Conservation (phyloP, 2,113 vertebrate genomes). For the Erythrocercus mccallii region DNA sequence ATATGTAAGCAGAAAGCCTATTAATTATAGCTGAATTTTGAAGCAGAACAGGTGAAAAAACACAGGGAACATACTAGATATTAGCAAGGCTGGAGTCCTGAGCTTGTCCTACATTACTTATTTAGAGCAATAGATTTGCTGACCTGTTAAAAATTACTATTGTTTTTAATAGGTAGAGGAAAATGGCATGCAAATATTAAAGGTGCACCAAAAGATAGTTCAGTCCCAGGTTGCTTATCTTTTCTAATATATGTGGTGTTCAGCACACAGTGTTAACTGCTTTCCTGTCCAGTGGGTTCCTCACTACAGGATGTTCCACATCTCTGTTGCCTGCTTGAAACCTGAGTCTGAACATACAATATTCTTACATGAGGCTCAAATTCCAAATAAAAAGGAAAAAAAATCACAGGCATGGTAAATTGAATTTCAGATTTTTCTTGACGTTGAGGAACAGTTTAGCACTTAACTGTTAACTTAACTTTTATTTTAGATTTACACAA, state of each 20-base stretch:
- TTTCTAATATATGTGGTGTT: neutral
- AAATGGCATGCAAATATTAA: neutral
- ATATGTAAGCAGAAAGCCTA: constrained; percentile 72
- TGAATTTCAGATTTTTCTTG: neutral
- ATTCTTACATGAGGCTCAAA: neutral
- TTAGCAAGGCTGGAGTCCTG: neutral
- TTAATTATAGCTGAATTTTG: neutral
- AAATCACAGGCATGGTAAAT: neutral
- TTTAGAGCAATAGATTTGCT: neutral
- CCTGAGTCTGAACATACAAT: neutral
- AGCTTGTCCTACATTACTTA: neutral
- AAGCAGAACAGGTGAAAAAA: neutral
- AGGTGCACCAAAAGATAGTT: neutral
- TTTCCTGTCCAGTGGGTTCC: neutral
- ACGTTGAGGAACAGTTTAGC: neutral
- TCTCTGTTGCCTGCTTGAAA: neutral
- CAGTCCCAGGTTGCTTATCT: neutral
- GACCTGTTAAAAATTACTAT: neutral
- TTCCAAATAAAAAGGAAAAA: neutral
- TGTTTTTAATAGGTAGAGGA: neutral
- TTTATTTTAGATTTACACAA: constrained; percentile 68
- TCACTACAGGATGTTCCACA: neutral
- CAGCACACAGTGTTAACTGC: neutral
- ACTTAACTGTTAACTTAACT: neutral
- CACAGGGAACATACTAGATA: neutral